Percentiles rank a stretch among this genome's conserved stretches.
phyloP scores from a whole-genome alignment of 2,797 vertebrate species.

The Nannoperca australis region DNA sequence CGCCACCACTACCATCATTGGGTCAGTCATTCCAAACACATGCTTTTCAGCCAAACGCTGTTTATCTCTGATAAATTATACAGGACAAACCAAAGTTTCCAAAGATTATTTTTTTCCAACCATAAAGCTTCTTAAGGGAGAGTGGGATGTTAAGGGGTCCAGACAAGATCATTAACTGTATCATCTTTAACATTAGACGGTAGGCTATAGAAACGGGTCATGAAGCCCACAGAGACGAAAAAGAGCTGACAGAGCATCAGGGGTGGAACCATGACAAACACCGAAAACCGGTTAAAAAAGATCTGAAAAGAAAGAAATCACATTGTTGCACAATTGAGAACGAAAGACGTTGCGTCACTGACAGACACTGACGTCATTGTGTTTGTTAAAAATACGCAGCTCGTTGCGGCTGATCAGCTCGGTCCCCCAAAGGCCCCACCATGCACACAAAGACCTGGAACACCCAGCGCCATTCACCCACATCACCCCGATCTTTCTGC shows the following conservation, averaged over 20 bases:
- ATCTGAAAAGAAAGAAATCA: not conserved
- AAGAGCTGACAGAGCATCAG: conserved; percentile 18
- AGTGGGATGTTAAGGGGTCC: not conserved
- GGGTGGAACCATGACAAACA: not conserved
- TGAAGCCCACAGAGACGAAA: not conserved
- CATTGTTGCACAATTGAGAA: conserved; percentile 25
- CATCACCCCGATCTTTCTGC: conserved; percentile 11
- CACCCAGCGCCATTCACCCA: conserved; percentile 26
- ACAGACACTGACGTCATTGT: conserved; percentile 78
- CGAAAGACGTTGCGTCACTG: conserved; percentile 69
- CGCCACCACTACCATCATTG: not conserved
- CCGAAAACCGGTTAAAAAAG: not conserved
- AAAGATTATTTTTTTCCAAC: not conserved
- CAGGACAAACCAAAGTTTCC: not conserved
- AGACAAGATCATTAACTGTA: not conserved
- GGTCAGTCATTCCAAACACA: not conserved
- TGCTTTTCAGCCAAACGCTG: not conserved
- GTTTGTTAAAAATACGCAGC: conserved; percentile 77
- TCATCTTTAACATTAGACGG: not conserved
- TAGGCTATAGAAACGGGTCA: not conserved
- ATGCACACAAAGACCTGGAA: conserved; percentile 66
- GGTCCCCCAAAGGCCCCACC: conserved; percentile 47
- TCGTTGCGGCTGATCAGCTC: conserved; percentile 77
- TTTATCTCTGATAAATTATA: not conserved
- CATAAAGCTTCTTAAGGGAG: not conserved